Evolutionary conservation across 1,140 invertebrate species (phyloP), one percentile per base, ranked within the genome.

Genomic region (Daktulosphaira vitifoliae): DNA sequence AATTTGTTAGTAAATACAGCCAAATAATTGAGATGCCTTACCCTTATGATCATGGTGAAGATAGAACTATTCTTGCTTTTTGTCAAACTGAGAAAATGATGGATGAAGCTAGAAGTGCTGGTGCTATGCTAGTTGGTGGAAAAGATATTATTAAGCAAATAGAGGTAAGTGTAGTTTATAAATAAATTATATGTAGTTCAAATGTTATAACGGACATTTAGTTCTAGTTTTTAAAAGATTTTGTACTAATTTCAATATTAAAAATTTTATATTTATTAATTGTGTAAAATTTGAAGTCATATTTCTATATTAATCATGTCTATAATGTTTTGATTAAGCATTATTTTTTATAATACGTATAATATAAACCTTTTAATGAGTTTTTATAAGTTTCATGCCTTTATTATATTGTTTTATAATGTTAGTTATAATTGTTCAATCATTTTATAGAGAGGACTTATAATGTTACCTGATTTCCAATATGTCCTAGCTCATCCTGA

Each of bases 401-500:
- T n/a, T n/a, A n/a, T n/a, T n/a, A n/a, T n/a, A n/a, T n/a, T n/a
- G n/a, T n/a, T n/a, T n/a, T n/a, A n/a, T n/a, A n/a, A n/a, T n/a
- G n/a, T n/a, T n/a, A n/a, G n/a, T n/a, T n/a, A n/a, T n/a, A n/a
- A n/a, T n/a, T n/a, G n/a, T 3, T 29, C 53, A 66, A 69, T 69
- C 66, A 70, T 66, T 66, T 70, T 74, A 29, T 71, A 86, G 82
- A 81, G 76, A 70, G 89, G 88, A 33, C 76, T 81, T 68, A 71
- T 90, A 16, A 74, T 79, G 48, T 68, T 85, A 5, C 73, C 78
- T n/a, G 86, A 91, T 65, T 92, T 83, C 73, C 80, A 89, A 69
- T 83, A 78, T 71, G 71, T 89, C 2, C 74, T 92, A 38, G 84
- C 87, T 5, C 86, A 90, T 78, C 82, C 86, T 4, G 81, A 84